Conservation (phyloP, 1,140 invertebrate genomes). For the Belonocnema kinseyi region DNA sequence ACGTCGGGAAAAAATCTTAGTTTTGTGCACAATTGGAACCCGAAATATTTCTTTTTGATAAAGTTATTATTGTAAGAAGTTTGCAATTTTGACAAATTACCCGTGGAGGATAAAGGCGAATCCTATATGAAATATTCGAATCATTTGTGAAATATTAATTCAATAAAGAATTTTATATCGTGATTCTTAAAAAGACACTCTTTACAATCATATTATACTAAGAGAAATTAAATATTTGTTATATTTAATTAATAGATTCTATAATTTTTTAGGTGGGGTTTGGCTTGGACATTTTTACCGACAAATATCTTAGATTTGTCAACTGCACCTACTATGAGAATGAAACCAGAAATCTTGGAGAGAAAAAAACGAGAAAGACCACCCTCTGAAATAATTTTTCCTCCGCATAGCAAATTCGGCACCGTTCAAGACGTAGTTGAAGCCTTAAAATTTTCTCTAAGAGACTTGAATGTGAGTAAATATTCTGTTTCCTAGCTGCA, state of each 20-base stretch:
- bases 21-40: too few species aligned
- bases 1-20: too few species aligned
- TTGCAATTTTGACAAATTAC: too few species aligned
- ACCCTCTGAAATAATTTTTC: slow-evolving; percentile 66
- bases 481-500: slow-evolving; percentile 33
- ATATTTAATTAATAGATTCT: slow-evolving; percentile 31
- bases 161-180: too few species aligned
- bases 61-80: too few species aligned
- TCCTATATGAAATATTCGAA: too few species aligned
- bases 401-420: slow-evolving; percentile 63
- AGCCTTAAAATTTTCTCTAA: slow-evolving; percentile 64
- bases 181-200: too few species aligned
- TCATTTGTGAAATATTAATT: too few species aligned
- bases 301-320: slow-evolving; percentile 70
- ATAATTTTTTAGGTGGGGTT: slow-evolving; percentile 78
- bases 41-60: too few species aligned
- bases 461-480: slow-evolving; percentile 68
- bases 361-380: slow-evolving; percentile 58
- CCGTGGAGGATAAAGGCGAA: too few species aligned
- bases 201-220: too few species aligned
- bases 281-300: slow-evolving; percentile 83
- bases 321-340: slow-evolving; percentile 69
- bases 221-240: background rate
- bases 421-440: slow-evolving; percentile 63
- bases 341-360: slow-evolving; percentile 55